Evolutionary conservation across 2,888 invertebrate genomes (phyloP).

Genomic region (Chironomus tentans): DNA sequence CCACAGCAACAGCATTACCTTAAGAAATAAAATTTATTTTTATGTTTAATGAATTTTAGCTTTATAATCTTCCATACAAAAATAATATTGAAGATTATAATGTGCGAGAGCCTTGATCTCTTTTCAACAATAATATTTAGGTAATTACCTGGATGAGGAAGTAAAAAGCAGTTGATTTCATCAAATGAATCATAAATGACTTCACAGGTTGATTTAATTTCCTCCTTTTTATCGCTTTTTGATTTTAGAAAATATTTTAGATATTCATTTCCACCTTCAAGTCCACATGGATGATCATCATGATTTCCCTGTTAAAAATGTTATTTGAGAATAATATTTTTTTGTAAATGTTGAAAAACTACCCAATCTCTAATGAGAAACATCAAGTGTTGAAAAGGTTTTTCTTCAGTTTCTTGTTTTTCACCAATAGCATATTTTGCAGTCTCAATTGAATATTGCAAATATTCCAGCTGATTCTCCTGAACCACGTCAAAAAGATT

Average conservation of each 20-base stretch:
- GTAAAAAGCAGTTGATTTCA: conserved; percentile 6
- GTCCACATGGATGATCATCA: conserved; percentile 20
- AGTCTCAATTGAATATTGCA: conserved; percentile 24
- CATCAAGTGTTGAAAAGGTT: conserved; percentile 26
- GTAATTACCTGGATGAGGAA: conserved; percentile 22
- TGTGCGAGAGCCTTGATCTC: no score
- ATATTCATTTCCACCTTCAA: conserved; percentile 10
- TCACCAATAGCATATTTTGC: conserved; percentile 13
- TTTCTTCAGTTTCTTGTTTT: not conserved
- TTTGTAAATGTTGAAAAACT: not conserved
- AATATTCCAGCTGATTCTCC: no score
- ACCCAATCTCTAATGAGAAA: conserved; percentile 26
- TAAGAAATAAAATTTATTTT: not conserved
- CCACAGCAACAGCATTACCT: not conserved
- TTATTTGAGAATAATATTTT: not conserved
- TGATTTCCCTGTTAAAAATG: not conserved
- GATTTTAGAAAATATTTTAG: conserved; percentile 1
- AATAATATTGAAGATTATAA: no score
- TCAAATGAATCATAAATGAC: conserved; percentile 12
- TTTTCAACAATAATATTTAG: no score
- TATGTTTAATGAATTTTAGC: no score
- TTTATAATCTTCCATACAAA: no score
- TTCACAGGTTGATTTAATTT: not conserved
- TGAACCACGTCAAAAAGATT: conserved; percentile 19
- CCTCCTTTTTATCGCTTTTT: conserved; percentile 7